Conservation (phyloP, 2,113 vertebrate genomes). For the Setophaga petechia region DNA sequence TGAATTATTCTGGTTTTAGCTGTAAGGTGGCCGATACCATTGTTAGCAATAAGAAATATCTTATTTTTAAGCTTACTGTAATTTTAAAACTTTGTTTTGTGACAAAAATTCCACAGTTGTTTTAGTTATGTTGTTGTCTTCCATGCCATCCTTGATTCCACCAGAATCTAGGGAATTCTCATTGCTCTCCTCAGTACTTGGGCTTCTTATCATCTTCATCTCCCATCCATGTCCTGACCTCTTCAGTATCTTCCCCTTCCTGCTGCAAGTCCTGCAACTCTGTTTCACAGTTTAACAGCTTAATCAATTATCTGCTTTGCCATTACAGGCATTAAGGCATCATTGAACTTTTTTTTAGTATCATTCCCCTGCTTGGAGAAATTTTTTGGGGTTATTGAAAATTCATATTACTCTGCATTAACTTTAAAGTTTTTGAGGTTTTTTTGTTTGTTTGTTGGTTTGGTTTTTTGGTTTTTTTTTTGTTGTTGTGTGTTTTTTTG, state of each 20-base stretch:
- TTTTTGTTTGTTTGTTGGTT: too few relatives aligned
- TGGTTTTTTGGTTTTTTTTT: too few relatives aligned
- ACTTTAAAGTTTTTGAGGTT: not conserved
- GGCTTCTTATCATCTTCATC: not conserved
- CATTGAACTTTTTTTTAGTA: not conserved
- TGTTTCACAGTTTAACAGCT: not conserved
- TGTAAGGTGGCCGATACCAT: not conserved
- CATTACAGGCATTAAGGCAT: not conserved
- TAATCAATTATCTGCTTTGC: not conserved
- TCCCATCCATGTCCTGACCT: not conserved
- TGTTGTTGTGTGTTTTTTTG: too few relatives aligned
- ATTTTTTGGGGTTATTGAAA: not conserved
- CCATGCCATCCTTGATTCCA: not conserved
- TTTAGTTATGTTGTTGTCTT: not conserved
- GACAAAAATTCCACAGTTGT: not conserved
- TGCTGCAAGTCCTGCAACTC: not conserved
- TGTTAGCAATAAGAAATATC: not conserved
- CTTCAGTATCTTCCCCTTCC: not conserved
- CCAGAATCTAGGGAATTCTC: not conserved
- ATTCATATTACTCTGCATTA: not conserved
- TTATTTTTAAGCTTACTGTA: not conserved
- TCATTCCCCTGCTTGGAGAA: not conserved
- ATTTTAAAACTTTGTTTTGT: not conserved
- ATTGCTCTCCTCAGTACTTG: not conserved
- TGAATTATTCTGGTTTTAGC: not conserved